phyloP scores from a whole-genome alignment of 1,140 invertebrate genomes.

The Battus philenor region DNA sequence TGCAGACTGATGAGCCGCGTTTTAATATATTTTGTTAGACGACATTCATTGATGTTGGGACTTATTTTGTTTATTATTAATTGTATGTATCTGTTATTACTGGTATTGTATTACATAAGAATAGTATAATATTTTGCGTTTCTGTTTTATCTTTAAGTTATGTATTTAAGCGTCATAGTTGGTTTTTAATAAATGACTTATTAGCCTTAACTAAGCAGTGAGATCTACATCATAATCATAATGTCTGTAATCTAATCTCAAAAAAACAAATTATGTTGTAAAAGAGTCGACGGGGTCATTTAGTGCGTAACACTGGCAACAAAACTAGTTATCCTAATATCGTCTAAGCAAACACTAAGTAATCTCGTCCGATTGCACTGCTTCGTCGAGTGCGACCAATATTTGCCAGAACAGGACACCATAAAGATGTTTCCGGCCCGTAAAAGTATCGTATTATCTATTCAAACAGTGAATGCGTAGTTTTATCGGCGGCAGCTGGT shows the following conservation, averaged over 20 bases:
- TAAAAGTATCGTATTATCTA: conserved; percentile 70
- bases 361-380: conserved; percentile 40
- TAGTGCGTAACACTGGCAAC: neutral
- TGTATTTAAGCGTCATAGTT: no score
- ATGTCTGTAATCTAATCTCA: no score
- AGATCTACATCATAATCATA: no score
- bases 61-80: neutral
- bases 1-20: no score
- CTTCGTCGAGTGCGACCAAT: conserved; percentile 65
- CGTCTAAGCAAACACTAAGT: conserved; percentile 11
- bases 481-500: conserved; percentile 59
- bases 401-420: conserved; percentile 65
- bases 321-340: neutral
- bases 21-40: neutral
- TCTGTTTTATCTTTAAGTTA: no score
- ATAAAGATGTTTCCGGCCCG: conserved; percentile 67
- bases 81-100: no score
- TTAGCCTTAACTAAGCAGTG: no score
- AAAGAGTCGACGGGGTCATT: neutral
- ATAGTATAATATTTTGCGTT: no score
- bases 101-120: no score
- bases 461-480: conserved; percentile 54
- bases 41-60: neutral
- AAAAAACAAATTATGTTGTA: neutral
- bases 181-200: no score